Base-by-base conservation (phyloP, 2,113 vertebrate species). In the Stegastes partitus region DNA sequence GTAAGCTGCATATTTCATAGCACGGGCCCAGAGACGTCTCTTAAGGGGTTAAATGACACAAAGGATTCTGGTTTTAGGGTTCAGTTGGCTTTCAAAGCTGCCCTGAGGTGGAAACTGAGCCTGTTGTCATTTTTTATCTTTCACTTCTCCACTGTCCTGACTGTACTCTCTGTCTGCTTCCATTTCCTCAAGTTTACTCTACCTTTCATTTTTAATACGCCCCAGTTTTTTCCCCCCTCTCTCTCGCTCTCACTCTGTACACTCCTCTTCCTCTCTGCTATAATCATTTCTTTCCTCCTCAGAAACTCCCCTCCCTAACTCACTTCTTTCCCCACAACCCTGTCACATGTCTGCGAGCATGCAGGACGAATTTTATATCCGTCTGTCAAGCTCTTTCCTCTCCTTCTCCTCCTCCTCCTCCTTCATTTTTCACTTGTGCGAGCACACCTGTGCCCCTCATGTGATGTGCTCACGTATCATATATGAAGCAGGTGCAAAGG, bases 321-420 rank as follows among this genome's bases (percentile, higher is more conserved):
- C 11, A 28, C 61, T 54, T 65, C 71, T 73, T 49, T 79, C 74
- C 50, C 77, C 57, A 71, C 53, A 75, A 87, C 64, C 58, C 69
- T 5, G 65, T 91, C 87, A 88, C 88, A 84, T 88, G 85, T 80
- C 77, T 81, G 79, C 67, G 59, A 85, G 84, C 81, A 83, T 74
- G 86, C 61, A 21, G 77, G 68, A 69, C 15, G 11, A 55, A 86
- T 90, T 81, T 77, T 63, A 79, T 64, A 66, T 86, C 61, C 44
- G 50, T 55, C 66, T 55, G 59, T 70, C 51, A 45, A 57, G 73
- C 69, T 77, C 55, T 53, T 42, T 64, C 54, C 45, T 78, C 47
- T 42, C 42, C 50, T 23, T 11, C 65, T 58, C 39, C 39, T 44
- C n/a, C n/a, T n/a, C 39, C 39, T 57, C 11, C 14, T 42, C n/a